Base-by-base conservation (phyloP, 2,113 vertebrate species). In the Aramus guarauna region DNA sequence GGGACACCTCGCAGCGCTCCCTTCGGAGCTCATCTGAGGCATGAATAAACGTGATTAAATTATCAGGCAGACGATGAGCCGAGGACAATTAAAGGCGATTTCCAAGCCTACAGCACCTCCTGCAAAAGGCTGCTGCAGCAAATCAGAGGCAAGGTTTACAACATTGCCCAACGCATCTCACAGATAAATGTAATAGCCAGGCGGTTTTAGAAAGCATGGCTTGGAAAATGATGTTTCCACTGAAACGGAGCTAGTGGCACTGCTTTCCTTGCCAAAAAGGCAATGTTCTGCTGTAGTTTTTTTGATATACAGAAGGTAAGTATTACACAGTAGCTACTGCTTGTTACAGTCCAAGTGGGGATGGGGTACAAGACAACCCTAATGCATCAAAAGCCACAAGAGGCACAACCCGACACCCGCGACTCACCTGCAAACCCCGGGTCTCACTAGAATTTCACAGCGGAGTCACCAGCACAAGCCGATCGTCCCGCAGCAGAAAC, bases 121-220 rank as follows among this genome's bases (percentile, higher is more conserved):
- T n/a, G 71, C 26, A 26, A 73, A 69, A 78, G 47, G 59, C 73
- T 41, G 5, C 79, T 55, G 72, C 43, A 67, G 34, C 26, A 29
- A 29, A 53, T 12, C 10, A 47, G 29, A 84, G 66, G 59, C 36
- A 45, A 64, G 77, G 47, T 81, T 43, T 19, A 67, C 64, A 52
- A 8, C 24, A 11, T 30, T 72, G 72, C 90, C 85, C 81, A 52
- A 1, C 0, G 4, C 39, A 58, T 39, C 76, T 56, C 32, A 3
- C 39, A 41, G 64, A 52, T 39, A 71, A 91, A 82, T 55, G 48
- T 1, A 53, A 68, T 17, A 83, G 80, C 55, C 88, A 69, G 76
- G 14, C 0, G 0, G 56, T 6, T 78, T n/a, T 15, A 75, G 52
- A 52, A 45, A 67, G 63, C 22, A 0, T 2, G 43, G 73, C 60